Evolutionary conservation across 1,140 invertebrate genomes (phyloP), one percentile per base, ranked within the genome.

Genomic region (Zaprionus lachaisei): DNA sequence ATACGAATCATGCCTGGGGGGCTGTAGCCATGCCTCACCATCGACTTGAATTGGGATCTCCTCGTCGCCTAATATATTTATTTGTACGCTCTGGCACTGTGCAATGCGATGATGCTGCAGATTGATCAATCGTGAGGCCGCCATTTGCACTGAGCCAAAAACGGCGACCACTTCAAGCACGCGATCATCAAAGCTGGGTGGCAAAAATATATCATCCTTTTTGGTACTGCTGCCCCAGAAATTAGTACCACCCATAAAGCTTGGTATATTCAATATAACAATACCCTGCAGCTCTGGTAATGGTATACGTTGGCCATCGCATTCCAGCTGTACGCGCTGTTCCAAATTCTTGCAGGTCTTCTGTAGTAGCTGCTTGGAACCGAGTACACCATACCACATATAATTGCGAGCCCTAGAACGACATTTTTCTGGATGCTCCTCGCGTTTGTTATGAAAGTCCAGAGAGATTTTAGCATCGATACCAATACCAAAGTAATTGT

Each of bases 401-500:
- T 99, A 98, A 93, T 99, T 99, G 82, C 98, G 97, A 0, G 98
- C 98, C 55, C 98, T 94, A 2, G 96, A 98, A 71, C 97, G 94
- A 93, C 98, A 99, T 93, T 99, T 99, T 92, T 99, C 98, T 1
- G 99, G 99, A 94, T 99, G 98, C 92, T 99, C 98, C 92, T 99
- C 98, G 31, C 98, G 94, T 93, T 99, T 99, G 85, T 98, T 98
- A 93, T 99, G 99, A 93, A 99, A 99, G 91, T 99, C 98, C 11
- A 99, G 93, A 11, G 98, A 98, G 28, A 99, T 99, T 93, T 99
- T 99, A 1, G 99, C 99, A 94, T 99, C 99, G 56, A 99, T 98
- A 14, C 99, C 99, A 92, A 99, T 99, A 1, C 99, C 99, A 93
- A 99, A 99, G 93, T 99, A 99, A 93, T 99, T 99, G 92, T 99